These are phyloP conservation scores for Cotesia typhae DNA, from an alignment of 1,140 invertebrate species.

Conservation along the genomic window DNA sequence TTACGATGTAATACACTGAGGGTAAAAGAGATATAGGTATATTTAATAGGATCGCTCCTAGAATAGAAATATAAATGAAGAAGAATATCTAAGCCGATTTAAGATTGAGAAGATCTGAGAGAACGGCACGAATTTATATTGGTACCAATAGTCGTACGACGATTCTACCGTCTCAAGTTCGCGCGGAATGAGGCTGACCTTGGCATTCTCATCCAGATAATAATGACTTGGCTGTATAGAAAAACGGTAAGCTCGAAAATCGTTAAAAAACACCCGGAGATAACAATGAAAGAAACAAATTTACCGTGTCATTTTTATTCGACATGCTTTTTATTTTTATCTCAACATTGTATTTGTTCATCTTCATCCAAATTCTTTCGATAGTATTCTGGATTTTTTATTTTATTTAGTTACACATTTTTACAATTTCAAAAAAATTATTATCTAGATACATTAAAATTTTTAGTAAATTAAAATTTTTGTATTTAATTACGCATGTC, in stretches of 20 bases:
- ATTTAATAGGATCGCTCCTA: no score
- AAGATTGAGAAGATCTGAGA: not conserved
- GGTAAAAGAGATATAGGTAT: no score
- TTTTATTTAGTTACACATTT: no score
- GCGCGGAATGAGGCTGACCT: conserved; percentile 59
- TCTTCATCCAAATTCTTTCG: not conserved
- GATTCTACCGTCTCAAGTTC: conserved; percentile 14
- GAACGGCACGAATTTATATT: not conserved
- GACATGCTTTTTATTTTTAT: not conserved
- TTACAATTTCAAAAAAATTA: no score
- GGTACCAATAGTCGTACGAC: conserved; percentile 16
- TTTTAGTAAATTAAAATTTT: no score
- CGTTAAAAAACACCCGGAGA: conserved; percentile 4
- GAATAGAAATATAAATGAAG: no score
- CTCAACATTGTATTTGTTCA: not conserved
- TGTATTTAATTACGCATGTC: no score
- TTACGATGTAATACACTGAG: no score
- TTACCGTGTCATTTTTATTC: conserved; percentile 12
- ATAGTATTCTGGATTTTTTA: no score
- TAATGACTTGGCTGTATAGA: conserved; percentile 19
- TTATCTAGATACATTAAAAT: no score
- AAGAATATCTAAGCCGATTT: no score
- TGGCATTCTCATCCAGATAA: conserved; percentile 55
- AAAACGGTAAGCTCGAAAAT: conserved; percentile 14
- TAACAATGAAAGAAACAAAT: conserved; percentile 1